phyloP scores from a whole-genome alignment of 1,140 invertebrate genomes.

The Phocides pigmalion region DNA sequence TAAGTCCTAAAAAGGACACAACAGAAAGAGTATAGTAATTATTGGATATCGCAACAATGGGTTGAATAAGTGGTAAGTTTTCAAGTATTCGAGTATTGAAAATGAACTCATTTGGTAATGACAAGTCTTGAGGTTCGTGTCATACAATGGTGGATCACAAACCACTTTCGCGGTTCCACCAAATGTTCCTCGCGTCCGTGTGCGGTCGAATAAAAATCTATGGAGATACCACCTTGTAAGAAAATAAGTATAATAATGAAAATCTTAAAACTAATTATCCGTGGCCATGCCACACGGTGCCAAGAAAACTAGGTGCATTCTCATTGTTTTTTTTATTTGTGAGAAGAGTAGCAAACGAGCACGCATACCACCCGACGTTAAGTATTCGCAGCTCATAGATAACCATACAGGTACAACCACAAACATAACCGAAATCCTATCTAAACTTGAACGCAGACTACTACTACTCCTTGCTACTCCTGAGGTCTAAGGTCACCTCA shows the following conservation, averaged over 20 bases:
- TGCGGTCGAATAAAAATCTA: conserved; percentile 20
- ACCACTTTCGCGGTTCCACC: conserved; percentile 56
- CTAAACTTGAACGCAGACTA: too few relatives aligned
- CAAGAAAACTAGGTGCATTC: too few relatives aligned
- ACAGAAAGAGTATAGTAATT: conserved; percentile 1
- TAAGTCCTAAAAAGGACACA: background rate
- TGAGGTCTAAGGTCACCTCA: too few relatives aligned
- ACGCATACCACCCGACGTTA: too few relatives aligned
- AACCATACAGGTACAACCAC: too few relatives aligned
- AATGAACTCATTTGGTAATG: conserved; percentile 47
- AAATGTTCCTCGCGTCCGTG: conserved; percentile 50
- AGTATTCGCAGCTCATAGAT: too few relatives aligned
- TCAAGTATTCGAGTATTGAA: conserved; percentile 40
- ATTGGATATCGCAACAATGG: conserved; percentile 38
- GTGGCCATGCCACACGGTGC: too few relatives aligned
- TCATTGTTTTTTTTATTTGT: too few relatives aligned
- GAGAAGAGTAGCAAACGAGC: too few relatives aligned
- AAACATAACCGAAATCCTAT: too few relatives aligned
- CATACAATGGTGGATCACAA: conserved; percentile 51
- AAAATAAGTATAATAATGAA: background rate
- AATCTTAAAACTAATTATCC: too few relatives aligned
- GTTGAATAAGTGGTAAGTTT: conserved; percentile 38
- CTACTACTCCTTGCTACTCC: too few relatives aligned
- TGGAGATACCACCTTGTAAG: conserved; percentile 29
- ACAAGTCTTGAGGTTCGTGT: conserved; percentile 39